Evolutionary conservation across 2,888 invertebrate species (phyloP).

Genomic region (Boloria selene): DNA sequence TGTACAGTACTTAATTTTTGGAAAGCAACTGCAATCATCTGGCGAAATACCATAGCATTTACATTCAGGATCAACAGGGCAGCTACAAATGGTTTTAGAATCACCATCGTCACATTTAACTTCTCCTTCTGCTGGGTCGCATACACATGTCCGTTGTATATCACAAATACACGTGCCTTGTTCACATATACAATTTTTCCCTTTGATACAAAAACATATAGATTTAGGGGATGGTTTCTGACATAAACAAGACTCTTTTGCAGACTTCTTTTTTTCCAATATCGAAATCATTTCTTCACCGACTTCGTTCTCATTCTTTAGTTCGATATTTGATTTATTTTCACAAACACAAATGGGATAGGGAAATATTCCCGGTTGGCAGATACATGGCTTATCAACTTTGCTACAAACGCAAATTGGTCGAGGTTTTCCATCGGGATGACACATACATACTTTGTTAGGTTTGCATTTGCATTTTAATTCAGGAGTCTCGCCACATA

Average conservation of each 20-base stretch:
- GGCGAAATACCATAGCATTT: conserved; percentile 49
- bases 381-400: conserved; percentile 67
- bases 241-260: conserved; percentile 58
- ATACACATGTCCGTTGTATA: conserved; percentile 56
- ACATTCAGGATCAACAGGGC: conserved; percentile 53
- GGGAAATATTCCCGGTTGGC: conserved; percentile 58
- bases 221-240: conserved; percentile 54
- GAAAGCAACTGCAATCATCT: conserved; percentile 58
- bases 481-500: conserved; percentile 58
- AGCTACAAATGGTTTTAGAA: conserved; percentile 57
- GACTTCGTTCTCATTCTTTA: conserved; percentile 23
- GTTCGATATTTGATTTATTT: conserved; percentile 49
- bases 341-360: conserved; percentile 62
- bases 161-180: conserved; percentile 59
- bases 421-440: conserved; percentile 54
- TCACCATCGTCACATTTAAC: conserved; percentile 52
- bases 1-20: conserved; percentile 51
- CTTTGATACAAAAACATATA: conserved; percentile 58
- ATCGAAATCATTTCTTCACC: conserved; percentile 20
- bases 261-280: conserved; percentile 34
- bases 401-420: conserved; percentile 60
- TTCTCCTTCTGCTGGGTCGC: conserved; percentile 53
- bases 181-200: conserved; percentile 58
- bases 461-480: conserved; percentile 59
- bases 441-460: conserved; percentile 60